Percentiles rank a stretch among this genome's conserved stretches.
phyloP scores from a whole-genome alignment of 2,888 invertebrate genomes.

The Steromphala cineraria region DNA sequence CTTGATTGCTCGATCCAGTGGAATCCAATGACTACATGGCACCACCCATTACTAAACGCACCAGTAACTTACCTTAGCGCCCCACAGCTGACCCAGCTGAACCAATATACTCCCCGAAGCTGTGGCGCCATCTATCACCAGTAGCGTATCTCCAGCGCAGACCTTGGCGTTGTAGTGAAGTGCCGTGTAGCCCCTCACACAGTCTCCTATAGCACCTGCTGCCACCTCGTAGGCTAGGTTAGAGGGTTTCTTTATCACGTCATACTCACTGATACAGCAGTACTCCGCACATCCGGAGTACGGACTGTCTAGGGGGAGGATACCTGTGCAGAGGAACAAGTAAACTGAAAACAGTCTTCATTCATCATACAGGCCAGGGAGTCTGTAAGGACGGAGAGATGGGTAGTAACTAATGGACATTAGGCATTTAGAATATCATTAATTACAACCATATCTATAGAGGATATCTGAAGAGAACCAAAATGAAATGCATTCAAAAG shows the following conservation, averaged over 20 bases:
- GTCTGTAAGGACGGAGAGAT: too few relatives aligned
- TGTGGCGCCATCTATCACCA: slow-evolving; percentile 76
- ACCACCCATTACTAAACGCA: too few relatives aligned
- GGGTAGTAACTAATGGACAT: too few relatives aligned
- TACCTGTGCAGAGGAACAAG: slow-evolving; percentile 70
- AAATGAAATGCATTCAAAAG: too few relatives aligned
- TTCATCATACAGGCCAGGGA: too few relatives aligned
- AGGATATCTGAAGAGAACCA: too few relatives aligned
- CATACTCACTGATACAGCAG: slow-evolving; percentile 75
- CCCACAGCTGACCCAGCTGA: slow-evolving; percentile 76
- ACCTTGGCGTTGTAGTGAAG: slow-evolving; percentile 76
- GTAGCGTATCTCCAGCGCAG: slow-evolving; percentile 75
- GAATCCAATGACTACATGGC: too few relatives aligned
- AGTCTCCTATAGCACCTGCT: slow-evolving; percentile 76
- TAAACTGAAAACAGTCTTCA: too few relatives aligned
- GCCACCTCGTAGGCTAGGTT: slow-evolving; percentile 75
- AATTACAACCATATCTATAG: too few relatives aligned
- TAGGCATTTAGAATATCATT: too few relatives aligned
- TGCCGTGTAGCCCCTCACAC: slow-evolving; percentile 76
- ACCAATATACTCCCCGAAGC: slow-evolving; percentile 75
- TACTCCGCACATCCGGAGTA: slow-evolving; percentile 76
- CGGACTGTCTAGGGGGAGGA: slow-evolving; percentile 74
- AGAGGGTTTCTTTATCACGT: slow-evolving; percentile 75
- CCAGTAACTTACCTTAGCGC: slow-evolving; percentile 73
- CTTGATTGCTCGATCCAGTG: too few relatives aligned